These are phyloP conservation scores for Ostrea denselamellosa DNA, from an alignment of 1,140 invertebrate genomes.

Conservation along the genomic window DNA sequence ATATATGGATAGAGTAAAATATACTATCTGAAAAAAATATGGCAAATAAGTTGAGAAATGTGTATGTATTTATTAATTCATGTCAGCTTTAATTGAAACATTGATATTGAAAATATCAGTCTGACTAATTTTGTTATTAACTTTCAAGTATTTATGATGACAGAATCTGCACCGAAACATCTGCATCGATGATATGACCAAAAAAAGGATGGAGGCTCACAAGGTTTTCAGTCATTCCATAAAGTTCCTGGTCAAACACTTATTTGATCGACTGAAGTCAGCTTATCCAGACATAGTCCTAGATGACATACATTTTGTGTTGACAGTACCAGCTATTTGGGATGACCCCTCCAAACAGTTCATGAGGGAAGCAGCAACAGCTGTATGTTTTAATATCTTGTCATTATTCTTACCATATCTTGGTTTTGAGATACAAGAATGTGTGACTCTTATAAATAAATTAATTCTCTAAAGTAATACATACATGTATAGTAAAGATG, in stretches of 20 bases:
- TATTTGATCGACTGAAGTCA: slow-evolving; percentile 61
- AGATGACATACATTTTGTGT: slow-evolving; percentile 68
- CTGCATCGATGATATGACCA: slow-evolving; percentile 67
- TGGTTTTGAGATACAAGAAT: no score
- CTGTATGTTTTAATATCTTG: slow-evolving; percentile 57
- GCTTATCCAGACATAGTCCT: slow-evolving; percentile 42
- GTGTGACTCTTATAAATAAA: no score
- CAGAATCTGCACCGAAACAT: slow-evolving; percentile 46
- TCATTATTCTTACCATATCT: no score
- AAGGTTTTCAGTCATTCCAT: slow-evolving; percentile 70
- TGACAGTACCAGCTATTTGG: slow-evolving; percentile 75
- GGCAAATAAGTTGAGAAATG: no score
- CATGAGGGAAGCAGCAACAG: slow-evolving; percentile 72
- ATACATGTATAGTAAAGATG: no score
- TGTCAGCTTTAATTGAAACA: no score
- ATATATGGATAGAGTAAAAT: no score
- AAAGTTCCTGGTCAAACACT: slow-evolving; percentile 68
- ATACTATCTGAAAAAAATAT: no score
- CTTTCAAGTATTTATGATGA: not conserved
- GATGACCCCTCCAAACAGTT: slow-evolving; percentile 74
- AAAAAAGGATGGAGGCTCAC: slow-evolving; percentile 65
- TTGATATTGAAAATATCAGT: no score
- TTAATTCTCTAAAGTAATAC: no score
- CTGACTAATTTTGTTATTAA: no score
- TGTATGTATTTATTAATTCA: no score